Evolutionary conservation across 2,888 invertebrate genomes (phyloP).

Genomic region (Thymelicus acteon): DNA sequence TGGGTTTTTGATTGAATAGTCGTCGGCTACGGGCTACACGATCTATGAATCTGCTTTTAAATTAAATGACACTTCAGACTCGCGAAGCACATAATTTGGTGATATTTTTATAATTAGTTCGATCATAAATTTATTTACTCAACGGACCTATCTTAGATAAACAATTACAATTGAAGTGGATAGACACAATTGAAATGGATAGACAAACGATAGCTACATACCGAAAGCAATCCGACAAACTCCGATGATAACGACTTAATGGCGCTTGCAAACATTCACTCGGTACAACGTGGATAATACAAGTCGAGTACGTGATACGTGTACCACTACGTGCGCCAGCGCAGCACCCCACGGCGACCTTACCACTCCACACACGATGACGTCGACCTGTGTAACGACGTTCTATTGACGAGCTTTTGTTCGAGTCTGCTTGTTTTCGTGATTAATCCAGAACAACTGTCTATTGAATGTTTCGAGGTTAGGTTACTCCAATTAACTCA

Average conservation of each 20-base stretch:
- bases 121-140: not conserved
- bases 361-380: conserved; percentile 54
- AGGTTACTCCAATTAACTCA: too few relatives aligned
- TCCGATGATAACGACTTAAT: not conserved
- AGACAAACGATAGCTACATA: conserved; percentile 4
- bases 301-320: not conserved
- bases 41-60: not conserved
- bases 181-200: not conserved
- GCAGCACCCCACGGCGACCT: conserved; percentile 65
- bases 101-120: too few relatives aligned
- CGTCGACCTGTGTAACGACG: conserved; percentile 45
- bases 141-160: not conserved
- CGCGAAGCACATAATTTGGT: too few relatives aligned
- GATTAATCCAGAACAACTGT: too few relatives aligned
- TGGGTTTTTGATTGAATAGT: not conserved
- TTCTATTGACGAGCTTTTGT: conserved; percentile 33
- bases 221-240: not conserved
- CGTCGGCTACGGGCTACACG: not conserved
- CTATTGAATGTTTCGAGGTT: too few relatives aligned
- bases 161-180: not conserved
- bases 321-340: conserved; percentile 50
- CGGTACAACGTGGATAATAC: conserved; percentile 1
- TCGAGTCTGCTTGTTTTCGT: conserved; percentile 9
- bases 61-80: too few relatives aligned
- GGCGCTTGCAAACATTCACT: conserved; percentile 9